phyloP scores from a whole-genome alignment of 2,797 vertebrate genomes.

The Lophotriccus pileatus region DNA sequence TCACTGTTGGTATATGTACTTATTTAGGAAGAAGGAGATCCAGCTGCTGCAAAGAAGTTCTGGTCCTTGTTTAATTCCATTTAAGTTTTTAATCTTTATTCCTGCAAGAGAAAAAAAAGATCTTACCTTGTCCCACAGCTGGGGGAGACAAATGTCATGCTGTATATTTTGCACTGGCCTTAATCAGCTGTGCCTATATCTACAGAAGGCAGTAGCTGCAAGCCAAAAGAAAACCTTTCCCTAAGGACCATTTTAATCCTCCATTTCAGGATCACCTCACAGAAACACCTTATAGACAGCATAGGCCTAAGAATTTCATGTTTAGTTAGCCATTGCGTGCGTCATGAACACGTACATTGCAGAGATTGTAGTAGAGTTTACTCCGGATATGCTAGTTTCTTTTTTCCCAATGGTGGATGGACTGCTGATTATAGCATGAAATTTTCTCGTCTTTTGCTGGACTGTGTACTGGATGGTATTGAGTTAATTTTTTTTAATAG shows the following conservation, averaged over 20 bases:
- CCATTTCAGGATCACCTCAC: too few relatives aligned
- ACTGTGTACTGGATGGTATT: fast-evolving
- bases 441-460: not conserved
- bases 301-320: too few relatives aligned
- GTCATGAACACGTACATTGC: not conserved
- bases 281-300: too few relatives aligned
- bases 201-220: not conserved
- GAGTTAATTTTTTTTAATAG: not conserved
- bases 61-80: not conserved
- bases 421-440: not conserved
- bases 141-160: not conserved
- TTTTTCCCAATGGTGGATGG: not conserved
- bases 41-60: not conserved
- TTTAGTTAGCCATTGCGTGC: too few relatives aligned
- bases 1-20: not conserved
- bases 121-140: not conserved
- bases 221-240: too few relatives aligned
- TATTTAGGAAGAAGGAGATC: not conserved
- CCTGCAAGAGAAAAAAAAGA: not conserved
- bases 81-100: not conserved
- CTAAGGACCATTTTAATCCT: too few relatives aligned
- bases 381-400: not conserved
- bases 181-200: not conserved
- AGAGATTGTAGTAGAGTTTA: not conserved
- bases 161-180: not conserved